These are phyloP conservation scores for Osmerus eperlanus DNA, from an alignment of 2,113 vertebrate species.

Conservation along the genomic window DNA sequence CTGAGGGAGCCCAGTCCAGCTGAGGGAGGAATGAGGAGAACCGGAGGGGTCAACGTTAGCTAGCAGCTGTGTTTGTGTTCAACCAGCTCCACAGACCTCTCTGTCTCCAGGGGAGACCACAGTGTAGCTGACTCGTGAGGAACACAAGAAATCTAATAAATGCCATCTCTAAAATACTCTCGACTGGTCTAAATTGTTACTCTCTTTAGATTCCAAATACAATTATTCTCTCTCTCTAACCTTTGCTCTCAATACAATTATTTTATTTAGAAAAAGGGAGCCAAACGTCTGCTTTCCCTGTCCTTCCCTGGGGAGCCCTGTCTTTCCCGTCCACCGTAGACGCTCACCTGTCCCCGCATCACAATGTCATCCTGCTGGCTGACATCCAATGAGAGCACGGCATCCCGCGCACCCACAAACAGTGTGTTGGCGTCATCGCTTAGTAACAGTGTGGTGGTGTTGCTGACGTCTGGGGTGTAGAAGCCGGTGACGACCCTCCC, in stretches of 20 bases:
- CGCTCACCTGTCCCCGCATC: slow-evolving; percentile 61
- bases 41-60: neutral
- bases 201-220: too few species aligned
- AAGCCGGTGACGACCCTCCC: slow-evolving; percentile 61
- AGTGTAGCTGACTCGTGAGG: too few species aligned
- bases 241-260: too few species aligned
- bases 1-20: slow-evolving; percentile 71
- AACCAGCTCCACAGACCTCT: neutral
- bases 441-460: slow-evolving; percentile 74
- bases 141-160: too few species aligned
- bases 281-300: too few species aligned
- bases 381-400: slow-evolving; percentile 65
- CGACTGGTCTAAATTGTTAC: too few species aligned
- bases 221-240: too few species aligned
- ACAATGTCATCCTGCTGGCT: slow-evolving; percentile 48
- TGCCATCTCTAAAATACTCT: too few species aligned
- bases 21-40: slow-evolving; percentile 28
- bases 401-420: slow-evolving; percentile 69
- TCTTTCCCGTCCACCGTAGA: too few species aligned
- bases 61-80: neutral
- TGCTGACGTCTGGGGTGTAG: slow-evolving; percentile 45
- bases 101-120: too few species aligned
- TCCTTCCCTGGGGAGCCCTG: too few species aligned
- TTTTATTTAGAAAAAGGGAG: too few species aligned
- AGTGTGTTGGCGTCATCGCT: slow-evolving; percentile 57